A percentile compares a stretch with the other conserved stretches of the same genome.
Conservation (phyloP, 2,113 vertebrate species). For the Tricholaema leucomelas region DNA sequence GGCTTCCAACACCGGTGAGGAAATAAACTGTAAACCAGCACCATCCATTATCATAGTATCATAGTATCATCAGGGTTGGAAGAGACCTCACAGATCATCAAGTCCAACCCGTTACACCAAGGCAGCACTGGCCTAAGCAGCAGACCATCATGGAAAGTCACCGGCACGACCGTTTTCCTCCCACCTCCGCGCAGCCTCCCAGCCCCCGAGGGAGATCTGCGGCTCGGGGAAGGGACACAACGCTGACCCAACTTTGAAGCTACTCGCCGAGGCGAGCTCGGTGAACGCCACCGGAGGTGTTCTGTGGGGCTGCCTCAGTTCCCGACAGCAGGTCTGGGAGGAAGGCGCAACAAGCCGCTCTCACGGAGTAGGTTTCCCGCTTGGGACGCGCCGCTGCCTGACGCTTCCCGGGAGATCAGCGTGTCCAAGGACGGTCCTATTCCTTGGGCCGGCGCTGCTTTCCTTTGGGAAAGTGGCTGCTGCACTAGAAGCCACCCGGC, state of each 20-base stretch:
- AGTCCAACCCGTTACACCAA: fast-evolving
- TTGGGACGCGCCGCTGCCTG: neutral
- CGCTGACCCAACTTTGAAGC: neutral
- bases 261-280: neutral
- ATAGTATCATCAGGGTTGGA: too few relatives aligned
- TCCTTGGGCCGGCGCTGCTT: neutral
- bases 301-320: fast-evolving
- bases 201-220: too few relatives aligned
- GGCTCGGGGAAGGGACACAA: too few relatives aligned
- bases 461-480: neutral
- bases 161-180: neutral
- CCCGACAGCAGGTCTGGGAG: neutral
- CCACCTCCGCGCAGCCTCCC: neutral
- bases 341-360: neutral
- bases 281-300: neutral
- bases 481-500: fast-evolving
- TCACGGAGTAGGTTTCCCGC: neutral
- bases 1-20: neutral
- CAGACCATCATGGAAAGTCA: fast-evolving
- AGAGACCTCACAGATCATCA: too few relatives aligned
- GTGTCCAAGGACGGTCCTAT: fast-evolving
- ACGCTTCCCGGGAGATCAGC: neutral
- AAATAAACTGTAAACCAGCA: neutral
- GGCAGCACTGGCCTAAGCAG: neutral
- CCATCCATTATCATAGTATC: too few relatives aligned